Conservation (phyloP, 2,797 vertebrate genomes). For the Argya squamiceps region DNA sequence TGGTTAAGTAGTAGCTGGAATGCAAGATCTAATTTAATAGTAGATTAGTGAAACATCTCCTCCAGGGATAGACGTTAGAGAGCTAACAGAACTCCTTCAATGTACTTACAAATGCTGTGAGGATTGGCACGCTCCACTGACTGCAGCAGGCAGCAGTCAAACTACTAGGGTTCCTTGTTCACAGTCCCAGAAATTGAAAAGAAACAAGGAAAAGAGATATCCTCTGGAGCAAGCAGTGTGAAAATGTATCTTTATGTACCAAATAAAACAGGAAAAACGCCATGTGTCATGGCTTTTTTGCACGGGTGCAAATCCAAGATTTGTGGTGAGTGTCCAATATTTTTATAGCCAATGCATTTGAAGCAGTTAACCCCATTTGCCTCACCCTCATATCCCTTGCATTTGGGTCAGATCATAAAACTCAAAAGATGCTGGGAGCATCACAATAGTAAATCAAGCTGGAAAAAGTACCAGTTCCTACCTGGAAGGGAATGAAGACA, state of each 20-base stretch:
- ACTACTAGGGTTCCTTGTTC: background rate
- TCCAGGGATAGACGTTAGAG: background rate
- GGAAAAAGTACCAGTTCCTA: background rate
- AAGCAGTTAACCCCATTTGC: background rate
- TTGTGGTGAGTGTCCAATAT: rapidly evolving
- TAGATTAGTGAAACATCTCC: slow-evolving; percentile 53
- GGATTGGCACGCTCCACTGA: background rate
- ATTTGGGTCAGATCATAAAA: background rate
- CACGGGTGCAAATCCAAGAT: background rate
- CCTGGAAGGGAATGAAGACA: background rate
- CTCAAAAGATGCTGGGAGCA: rapidly evolving
- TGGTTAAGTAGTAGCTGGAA: slow-evolving; percentile 45
- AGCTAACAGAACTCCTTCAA: slow-evolving; percentile 28
- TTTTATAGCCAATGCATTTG: background rate
- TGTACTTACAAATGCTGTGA: background rate
- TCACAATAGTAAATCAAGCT: background rate
- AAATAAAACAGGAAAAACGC: background rate
- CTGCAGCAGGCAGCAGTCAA: background rate
- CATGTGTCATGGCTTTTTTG: rapidly evolving
- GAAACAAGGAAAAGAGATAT: background rate
- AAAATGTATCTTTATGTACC: background rate
- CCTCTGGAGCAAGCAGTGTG: background rate
- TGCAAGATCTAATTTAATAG: slow-evolving; percentile 66
- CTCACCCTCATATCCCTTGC: background rate
- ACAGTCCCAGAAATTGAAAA: background rate